Base-by-base conservation (phyloP, 2,888 invertebrate genomes). In the Nasonia oneida region DNA sequence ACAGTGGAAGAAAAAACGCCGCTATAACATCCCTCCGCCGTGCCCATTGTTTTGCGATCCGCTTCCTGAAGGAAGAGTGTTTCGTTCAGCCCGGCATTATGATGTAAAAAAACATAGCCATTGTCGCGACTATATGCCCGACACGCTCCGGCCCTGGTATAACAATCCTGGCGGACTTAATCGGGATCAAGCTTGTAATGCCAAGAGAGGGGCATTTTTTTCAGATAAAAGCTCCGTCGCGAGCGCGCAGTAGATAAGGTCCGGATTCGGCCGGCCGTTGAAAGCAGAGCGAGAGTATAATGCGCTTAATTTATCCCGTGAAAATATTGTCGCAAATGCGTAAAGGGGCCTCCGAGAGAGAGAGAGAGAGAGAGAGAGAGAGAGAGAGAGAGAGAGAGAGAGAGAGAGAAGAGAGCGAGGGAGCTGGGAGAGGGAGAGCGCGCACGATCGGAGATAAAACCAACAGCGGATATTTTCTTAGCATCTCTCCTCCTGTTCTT, bases 391-490 rank as follows among this genome's bases (percentile, higher is more conserved):
- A 29, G 29, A 29, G 29, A 29, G 29, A 1, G 1, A 29, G 2
- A 1, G 29, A 29, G 29, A 23, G 23, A 23, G 23, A 1, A 29
- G 29, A 29, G 29, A 29, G 29, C 29, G 1, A 29, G 29, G 29
- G 29, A 29, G 29, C 29, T 29, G 29, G 29, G 29, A 29, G 29
- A 29, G 29, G 29, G 29, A 29, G 4, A 37, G 37, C 37, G 53
- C 4, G 23, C 15, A 29, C 74, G 47, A 39, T 42, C 61, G 15
- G 39, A 23, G 71, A 77, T 76, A 76, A 85, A 71, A 81, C 23
- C 71, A 85, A 85, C 71, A 85, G 42, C 37, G 47, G 50, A 85
- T 85, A 85, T 85, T 82, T 85, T 85, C 80, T 85, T 74, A 81
- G 74, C 64, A 74, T 42, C 6, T 42, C 37, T 75, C 15, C 37